phyloP scores from a whole-genome alignment of 2,797 vertebrate species.

The Telmatherina bonti region DNA sequence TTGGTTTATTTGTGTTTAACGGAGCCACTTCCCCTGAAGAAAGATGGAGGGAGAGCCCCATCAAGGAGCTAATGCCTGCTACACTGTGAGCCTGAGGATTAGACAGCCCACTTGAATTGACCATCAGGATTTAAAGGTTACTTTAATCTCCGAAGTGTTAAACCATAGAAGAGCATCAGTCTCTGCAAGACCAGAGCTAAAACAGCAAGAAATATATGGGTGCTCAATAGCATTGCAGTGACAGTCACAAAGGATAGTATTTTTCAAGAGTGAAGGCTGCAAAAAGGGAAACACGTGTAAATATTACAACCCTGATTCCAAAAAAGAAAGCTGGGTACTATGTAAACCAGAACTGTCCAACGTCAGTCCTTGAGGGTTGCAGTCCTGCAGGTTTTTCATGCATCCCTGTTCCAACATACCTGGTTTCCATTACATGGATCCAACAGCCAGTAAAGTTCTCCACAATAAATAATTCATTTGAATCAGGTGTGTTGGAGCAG shows the following conservation, averaged over 20 bases:
- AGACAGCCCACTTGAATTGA: slow-evolving; percentile 69
- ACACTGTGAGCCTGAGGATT: slow-evolving; percentile 71
- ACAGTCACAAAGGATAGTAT: slow-evolving; percentile 1
- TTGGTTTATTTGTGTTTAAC: slow-evolving; percentile 55
- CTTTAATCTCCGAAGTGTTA: slow-evolving; percentile 79
- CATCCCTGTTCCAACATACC: too few relatives aligned
- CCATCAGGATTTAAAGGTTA: slow-evolving; percentile 82
- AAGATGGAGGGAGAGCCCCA: slow-evolving; percentile 41
- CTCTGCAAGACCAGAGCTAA: slow-evolving; percentile 50
- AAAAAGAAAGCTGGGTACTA: not conserved
- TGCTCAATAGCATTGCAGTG: slow-evolving; percentile 20
- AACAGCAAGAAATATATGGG: slow-evolving; percentile 44
- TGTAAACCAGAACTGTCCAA: too few relatives aligned
- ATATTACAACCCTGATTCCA: not conserved
- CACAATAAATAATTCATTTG: too few relatives aligned
- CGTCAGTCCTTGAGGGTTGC: too few relatives aligned
- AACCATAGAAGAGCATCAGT: slow-evolving; percentile 65
- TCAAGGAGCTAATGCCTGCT: slow-evolving; percentile 42
- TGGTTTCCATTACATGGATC: too few relatives aligned
- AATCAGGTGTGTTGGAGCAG: too few relatives aligned
- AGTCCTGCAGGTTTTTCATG: too few relatives aligned
- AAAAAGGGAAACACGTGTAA: not conserved
- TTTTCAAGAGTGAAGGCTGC: slow-evolving; percentile 6
- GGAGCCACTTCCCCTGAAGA: slow-evolving; percentile 53
- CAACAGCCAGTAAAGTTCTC: too few relatives aligned